These are phyloP conservation scores for Stenolophus ochropezus DNA, from an alignment of 2,888 invertebrate genomes.

Conservation along the genomic window DNA sequence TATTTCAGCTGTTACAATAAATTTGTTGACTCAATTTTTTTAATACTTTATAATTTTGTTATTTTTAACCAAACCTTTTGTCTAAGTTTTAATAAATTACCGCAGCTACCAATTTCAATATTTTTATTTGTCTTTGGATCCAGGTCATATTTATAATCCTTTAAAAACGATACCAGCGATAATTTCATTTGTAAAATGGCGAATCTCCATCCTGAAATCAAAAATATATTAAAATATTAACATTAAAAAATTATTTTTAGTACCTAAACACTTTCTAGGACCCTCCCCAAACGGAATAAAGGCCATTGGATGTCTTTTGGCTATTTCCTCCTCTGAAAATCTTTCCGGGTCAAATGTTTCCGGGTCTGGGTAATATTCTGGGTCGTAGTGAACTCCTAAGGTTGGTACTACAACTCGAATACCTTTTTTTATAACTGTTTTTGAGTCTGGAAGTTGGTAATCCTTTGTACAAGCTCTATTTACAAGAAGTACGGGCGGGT, in stretches of 20 bases:
- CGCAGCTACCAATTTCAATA: background rate
- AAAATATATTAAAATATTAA: background rate
- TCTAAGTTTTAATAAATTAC: background rate
- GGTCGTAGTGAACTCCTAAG: constrained; percentile 50
- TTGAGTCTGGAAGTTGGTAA: constrained; percentile 53
- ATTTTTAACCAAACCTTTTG: background rate
- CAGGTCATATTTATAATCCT: background rate
- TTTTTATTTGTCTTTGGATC: background rate
- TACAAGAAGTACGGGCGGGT: constrained; percentile 56
- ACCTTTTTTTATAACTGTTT: constrained; percentile 50
- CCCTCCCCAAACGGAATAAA: constrained; percentile 41
- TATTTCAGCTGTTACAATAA: too few species aligned
- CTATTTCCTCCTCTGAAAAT: constrained; percentile 46
- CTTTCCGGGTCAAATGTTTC: constrained; percentile 58
- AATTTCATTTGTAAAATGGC: constrained; percentile 1
- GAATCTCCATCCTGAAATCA: background rate
- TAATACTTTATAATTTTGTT: background rate
- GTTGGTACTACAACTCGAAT: constrained; percentile 29
- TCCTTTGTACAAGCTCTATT: constrained; percentile 35
- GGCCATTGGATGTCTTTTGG: background rate
- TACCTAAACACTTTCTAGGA: constrained; percentile 44
- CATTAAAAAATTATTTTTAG: constrained; percentile 63
- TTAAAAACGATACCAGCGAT: background rate
- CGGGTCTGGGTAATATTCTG: constrained; percentile 57
- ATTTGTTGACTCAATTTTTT: too few species aligned